A percentile compares a stretch with the other conserved stretches of the same genome.
Evolutionary conservation across 2,888 invertebrate species (phyloP).

Genomic region (Rhagophthalmus giganteus): DNA sequence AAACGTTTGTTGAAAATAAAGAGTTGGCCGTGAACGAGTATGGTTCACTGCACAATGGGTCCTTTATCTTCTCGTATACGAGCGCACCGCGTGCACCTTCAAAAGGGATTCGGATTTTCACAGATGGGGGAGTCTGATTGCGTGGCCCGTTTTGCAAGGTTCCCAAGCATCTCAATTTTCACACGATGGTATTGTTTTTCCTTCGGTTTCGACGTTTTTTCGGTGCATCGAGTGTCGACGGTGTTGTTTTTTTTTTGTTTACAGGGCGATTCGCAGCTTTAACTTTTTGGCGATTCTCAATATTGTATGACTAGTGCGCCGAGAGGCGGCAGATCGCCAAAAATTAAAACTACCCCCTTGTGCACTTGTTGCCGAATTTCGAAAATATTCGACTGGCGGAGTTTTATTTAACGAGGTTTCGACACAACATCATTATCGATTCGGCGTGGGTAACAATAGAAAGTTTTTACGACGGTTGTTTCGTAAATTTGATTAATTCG

Average conservation of each 20-base stretch:
- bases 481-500: slow-evolving; percentile 20
- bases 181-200: not conserved
- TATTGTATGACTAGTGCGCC: too few species aligned
- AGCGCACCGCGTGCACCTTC: slow-evolving; percentile 3
- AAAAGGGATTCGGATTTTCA: slow-evolving; percentile 16
- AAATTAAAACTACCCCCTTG: too few species aligned
- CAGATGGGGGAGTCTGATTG: slow-evolving; percentile 3
- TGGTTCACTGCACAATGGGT: slow-evolving; percentile 24
- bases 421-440: slow-evolving; percentile 8
- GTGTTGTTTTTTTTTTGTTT: too few species aligned
- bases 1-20: slow-evolving; percentile 35
- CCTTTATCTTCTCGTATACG: slow-evolving; percentile 13
- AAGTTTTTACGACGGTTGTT: slow-evolving; percentile 11
- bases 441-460: slow-evolving; percentile 11
- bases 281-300: too few species aligned
- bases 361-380: not conserved
- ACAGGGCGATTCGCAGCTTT: too few species aligned
- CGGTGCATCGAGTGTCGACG: too few species aligned
- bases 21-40: slow-evolving; percentile 29
- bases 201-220: not conserved
- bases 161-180: slow-evolving; percentile 20
- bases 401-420: slow-evolving; percentile 9
- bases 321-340: too few species aligned
- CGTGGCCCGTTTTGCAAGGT: slow-evolving; percentile 6
- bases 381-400: not conserved